Base-by-base conservation (phyloP, 1,140 invertebrate genomes). In the Drosophila tsacasi region DNA sequence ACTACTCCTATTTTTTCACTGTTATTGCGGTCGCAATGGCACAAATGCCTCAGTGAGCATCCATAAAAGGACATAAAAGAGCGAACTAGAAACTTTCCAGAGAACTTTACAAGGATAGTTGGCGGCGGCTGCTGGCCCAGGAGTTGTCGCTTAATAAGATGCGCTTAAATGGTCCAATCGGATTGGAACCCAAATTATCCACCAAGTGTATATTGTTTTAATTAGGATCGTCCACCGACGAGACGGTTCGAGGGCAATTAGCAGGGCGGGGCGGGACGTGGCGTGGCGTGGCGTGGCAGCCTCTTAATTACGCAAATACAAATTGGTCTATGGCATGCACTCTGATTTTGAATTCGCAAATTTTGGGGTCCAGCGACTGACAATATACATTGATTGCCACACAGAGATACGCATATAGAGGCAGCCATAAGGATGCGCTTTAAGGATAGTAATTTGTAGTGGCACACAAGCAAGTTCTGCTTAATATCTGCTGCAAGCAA, bases 291-390 rank as follows among this genome's bases (percentile, higher is more conserved):
- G 42, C 52, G 54, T n/a, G 54, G 35, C 65, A 83, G 79, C 54
- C 65, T 68, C 71, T 83, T 89, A 89, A 87, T 89, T 89, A 84
- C 64, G 81, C 65, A 68, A 76, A 77, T 67, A 81, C 81, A 84
- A 89, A 87, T 90, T 81, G 73, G 58, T 75, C 50, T 61, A 74
- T 75, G 47, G 81, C 81, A 84, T 84, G 81, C 81, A 64, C 59
- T 76, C 61, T 64, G 79, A 74, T 86, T 85, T 68, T 40, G 61
- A 64, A 62, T 61, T 63, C 46, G 66, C 72, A 63, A 64, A 65
- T 35, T 72, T 80, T 76, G 32, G 65, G 64, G 37, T 23, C 39
- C 57, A 30, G 47, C 35, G 30, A 81, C 74, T 78, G 81, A 82
- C 83, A 86, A 86, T 76, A 63, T 71, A 55, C 74, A 87, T 87